Base-by-base conservation (phyloP, 2,797 vertebrate genomes). In the Tympanoctomys barrerae region DNA sequence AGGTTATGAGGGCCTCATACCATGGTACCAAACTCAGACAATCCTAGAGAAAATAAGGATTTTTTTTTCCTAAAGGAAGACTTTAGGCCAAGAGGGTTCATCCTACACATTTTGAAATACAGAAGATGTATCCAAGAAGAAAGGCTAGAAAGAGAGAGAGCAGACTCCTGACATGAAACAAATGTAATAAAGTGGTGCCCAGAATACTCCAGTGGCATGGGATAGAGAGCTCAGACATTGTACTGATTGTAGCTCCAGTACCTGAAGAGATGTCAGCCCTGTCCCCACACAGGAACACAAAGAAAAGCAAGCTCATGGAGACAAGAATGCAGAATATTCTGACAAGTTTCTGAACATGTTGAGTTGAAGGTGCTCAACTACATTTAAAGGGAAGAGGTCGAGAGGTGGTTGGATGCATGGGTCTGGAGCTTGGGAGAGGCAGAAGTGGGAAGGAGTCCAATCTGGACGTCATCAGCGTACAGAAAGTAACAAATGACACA, bases 101-200 rank as follows among this genome's bases (percentile, higher is more conserved):
- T 68, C 54, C 31, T 73, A 52, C 33, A 21, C 64, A 62, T 52
- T 73, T n/a, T 90, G 71, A 96, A 95, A 87, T 70, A 70, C 66
- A n/a, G 57, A 89, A 70, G 91, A 59, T 33, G 18, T 49, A 28
- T 21, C 54, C 52, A 80, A 80, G 66, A 42, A 87, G 54, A 49
- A 19, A 49, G 87, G 16, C 33, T n/a, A 49, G 49, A 49, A 49
- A 28, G 28, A n/a, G 42, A 75, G 39, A 31, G 31, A 66, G 19
- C 21, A 62, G 26, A 22, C 36, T 52, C 13, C 59, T 70, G 9
- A 31, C 59, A 70, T 19, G 68, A 84, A 64, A 77, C 46, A 46
- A 81, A 54, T 13, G 4, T 0, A 85, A 52, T 26, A 61, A 0
- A 46, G 36, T 5, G 1, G 77, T 31, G 59, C 49, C 31, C 49